A percentile compares a stretch with the other conserved stretches of the same genome.
phyloP scores from a whole-genome alignment of 2,113 vertebrate genomes.

The Gila orcuttii region DNA sequence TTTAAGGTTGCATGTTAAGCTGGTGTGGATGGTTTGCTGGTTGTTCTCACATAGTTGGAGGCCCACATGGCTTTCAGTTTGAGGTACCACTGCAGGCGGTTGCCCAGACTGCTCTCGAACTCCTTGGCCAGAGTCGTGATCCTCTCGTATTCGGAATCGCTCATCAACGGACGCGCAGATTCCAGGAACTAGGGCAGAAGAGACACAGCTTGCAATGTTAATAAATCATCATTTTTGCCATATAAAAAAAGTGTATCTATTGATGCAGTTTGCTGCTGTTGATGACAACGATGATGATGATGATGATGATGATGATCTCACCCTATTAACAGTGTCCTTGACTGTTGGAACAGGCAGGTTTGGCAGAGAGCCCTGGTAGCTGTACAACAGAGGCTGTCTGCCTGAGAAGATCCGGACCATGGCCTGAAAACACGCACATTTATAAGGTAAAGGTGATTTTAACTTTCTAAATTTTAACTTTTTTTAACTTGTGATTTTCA shows the following conservation, averaged over 20 bases:
- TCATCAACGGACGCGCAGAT: slow-evolving; percentile 81
- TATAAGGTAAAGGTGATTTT: background rate
- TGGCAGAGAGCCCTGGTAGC: slow-evolving; percentile 86
- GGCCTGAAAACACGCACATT: slow-evolving; percentile 71
- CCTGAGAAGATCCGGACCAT: slow-evolving; percentile 91
- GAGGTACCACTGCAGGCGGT: slow-evolving; percentile 86
- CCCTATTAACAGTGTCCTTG: slow-evolving; percentile 84
- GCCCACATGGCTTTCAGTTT: slow-evolving; percentile 88
- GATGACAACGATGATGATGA: background rate
- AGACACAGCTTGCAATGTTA: background rate
- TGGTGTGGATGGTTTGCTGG: background rate
- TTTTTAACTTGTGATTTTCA: background rate
- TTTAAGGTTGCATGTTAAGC: background rate
- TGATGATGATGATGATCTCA: slow-evolving; percentile 56
- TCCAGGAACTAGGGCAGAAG: slow-evolving; percentile 80
- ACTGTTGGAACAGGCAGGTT: slow-evolving; percentile 83
- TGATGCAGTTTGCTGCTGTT: background rate
- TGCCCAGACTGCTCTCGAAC: slow-evolving; percentile 81
- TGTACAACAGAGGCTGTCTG: slow-evolving; percentile 85
- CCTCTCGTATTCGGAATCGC: slow-evolving; percentile 73
- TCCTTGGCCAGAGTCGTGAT: slow-evolving; percentile 75
- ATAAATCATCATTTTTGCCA: background rate
- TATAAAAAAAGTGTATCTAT: background rate
- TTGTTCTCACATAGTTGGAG: slow-evolving; percentile 86
- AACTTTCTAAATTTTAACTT: too few species aligned